These are phyloP conservation scores for Zophobas atratus DNA, from an alignment of 1,140 invertebrate genomes.

Conservation along the genomic window DNA sequence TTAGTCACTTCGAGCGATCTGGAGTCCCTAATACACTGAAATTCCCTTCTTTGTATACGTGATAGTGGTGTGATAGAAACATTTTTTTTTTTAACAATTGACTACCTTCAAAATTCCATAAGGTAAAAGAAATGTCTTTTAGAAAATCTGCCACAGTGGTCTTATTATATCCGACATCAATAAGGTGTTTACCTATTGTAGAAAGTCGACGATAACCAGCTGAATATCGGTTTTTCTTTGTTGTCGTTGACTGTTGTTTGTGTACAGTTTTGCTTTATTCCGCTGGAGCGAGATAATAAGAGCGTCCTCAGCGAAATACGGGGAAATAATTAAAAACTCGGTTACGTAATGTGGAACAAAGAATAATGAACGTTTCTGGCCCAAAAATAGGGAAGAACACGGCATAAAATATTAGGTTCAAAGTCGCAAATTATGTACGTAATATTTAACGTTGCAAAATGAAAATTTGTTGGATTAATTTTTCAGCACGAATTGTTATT, in stretches of 20 bases:
- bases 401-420: conserved; percentile 17
- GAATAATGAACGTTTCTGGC: conserved; percentile 4
- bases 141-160: neutral
- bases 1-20: too few species aligned
- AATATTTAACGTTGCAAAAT: conserved; percentile 30
- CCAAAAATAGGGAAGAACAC: conserved; percentile 5
- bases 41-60: too few species aligned
- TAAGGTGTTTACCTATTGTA: neutral
- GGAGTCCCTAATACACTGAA: too few species aligned
- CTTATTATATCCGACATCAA: neutral
- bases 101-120: neutral
- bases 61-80: too few species aligned
- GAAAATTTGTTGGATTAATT: conserved; percentile 42
- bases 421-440: conserved; percentile 23
- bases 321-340: conserved; percentile 22
- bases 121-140: neutral
- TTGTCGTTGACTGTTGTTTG: conserved; percentile 1
- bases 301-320: conserved; percentile 1
- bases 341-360: conserved; percentile 21
- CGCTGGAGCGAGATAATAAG: neutral
- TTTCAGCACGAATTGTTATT: conserved; percentile 14
- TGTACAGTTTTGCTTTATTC: neutral
- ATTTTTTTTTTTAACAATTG: too few species aligned
- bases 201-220: neutral
- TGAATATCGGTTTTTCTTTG: conserved; percentile 4